Conservation (phyloP, 2,888 invertebrate species). For the Merodon equestris region DNA sequence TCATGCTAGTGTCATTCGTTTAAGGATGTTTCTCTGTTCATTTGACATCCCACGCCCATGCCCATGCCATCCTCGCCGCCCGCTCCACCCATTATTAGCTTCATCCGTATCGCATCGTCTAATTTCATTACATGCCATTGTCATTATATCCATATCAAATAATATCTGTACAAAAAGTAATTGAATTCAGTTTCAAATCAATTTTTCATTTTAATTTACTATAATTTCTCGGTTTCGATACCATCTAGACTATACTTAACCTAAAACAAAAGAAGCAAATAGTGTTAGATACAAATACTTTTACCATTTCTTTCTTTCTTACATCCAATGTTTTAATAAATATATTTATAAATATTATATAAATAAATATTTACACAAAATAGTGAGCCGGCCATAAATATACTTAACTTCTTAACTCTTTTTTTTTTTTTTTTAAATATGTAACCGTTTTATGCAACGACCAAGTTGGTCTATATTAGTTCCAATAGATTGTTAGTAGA, state of each 20-base stretch:
- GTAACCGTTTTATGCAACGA: constrained; percentile 35
- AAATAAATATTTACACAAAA: constrained; percentile 66
- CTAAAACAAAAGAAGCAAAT: constrained; percentile 27
- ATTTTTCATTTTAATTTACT: constrained; percentile 17
- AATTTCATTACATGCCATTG: too few relatives aligned
- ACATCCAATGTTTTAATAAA: constrained; percentile 61
- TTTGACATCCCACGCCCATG: too few relatives aligned
- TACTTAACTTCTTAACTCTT: constrained; percentile 44
- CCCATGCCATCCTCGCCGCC: too few relatives aligned
- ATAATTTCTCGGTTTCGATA: too few relatives aligned
- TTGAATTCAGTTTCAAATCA: constrained; percentile 58
- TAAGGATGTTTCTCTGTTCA: too few relatives aligned
- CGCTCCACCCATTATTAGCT: too few relatives aligned
- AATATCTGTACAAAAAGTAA: constrained; percentile 67
- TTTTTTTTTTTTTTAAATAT: too few relatives aligned
- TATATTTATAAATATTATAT: too few relatives aligned
- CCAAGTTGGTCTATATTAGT: constrained; percentile 48
- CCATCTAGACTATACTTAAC: constrained; percentile 10
- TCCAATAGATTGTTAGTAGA: constrained; percentile 44
- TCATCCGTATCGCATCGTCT: too few relatives aligned
- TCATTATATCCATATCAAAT: too few relatives aligned
- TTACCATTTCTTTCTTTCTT: constrained; percentile 31
- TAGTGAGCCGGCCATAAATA: constrained; percentile 69
- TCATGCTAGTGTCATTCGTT: too few relatives aligned
- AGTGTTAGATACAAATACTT: not conserved